These are phyloP conservation scores for Scaptomyza graminum DNA, from an alignment of 1,140 invertebrate genomes.

Conservation along the genomic window DNA sequence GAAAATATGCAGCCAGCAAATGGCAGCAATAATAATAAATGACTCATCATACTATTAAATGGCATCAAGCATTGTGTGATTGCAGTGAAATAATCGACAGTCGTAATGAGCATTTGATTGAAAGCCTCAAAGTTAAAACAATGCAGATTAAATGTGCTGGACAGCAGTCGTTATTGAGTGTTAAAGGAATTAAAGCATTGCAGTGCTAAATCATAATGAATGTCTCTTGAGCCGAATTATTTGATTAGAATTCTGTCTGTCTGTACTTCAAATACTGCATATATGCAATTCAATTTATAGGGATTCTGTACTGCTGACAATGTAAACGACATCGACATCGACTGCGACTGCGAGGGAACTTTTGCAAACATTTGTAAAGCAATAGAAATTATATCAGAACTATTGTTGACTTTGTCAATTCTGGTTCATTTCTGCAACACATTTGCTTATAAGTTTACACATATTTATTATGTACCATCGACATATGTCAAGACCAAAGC, in stretches of 20 bases:
- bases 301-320: not conserved
- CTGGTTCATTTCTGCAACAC: too few species aligned
- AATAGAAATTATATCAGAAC: too few species aligned
- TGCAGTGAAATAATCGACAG: slow-evolving; percentile 1
- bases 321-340: too few species aligned
- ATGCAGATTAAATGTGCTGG: not conserved
- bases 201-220: not conserved
- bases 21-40: not conserved
- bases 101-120: slow-evolving; percentile 8
- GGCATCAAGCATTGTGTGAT: not conserved
- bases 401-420: too few species aligned
- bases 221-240: slow-evolving; percentile 14
- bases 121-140: not conserved
- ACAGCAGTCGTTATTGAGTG: not conserved
- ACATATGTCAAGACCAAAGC: not conserved
- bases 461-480: too few species aligned
- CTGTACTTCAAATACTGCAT: too few species aligned
- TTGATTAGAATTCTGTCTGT: slow-evolving; percentile 2
- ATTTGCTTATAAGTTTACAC: too few species aligned
- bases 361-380: too few species aligned
- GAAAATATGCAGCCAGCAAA: not conserved
- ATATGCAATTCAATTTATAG: not conserved
- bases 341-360: too few species aligned
- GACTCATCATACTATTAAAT: not conserved
- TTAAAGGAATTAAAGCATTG: not conserved